A percentile compares a stretch with the other conserved stretches of the same genome.
Conservation (phyloP, 2,888 invertebrate species). For the Hirtodrosophila histrioides region DNA sequence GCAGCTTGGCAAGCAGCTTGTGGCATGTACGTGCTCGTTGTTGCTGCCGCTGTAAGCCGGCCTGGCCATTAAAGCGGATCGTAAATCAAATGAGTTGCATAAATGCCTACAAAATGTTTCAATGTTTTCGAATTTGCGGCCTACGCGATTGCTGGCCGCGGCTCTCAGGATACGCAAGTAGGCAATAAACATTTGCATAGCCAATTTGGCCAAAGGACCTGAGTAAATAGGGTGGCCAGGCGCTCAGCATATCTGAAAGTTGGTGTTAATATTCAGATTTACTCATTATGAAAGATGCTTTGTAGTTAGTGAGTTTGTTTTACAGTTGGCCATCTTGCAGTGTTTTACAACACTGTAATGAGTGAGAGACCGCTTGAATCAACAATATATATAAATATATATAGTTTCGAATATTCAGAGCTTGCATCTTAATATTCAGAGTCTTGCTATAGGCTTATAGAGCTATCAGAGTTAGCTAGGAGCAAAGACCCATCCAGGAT, state of each 20-base stretch:
- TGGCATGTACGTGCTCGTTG: constrained; percentile 77
- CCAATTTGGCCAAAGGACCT: constrained; percentile 28
- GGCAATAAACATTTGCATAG: constrained; percentile 59
- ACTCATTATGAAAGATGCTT: constrained; percentile 25
- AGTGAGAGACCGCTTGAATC: too few relatives aligned
- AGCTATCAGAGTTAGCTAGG: too few relatives aligned
- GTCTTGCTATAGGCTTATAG: too few relatives aligned
- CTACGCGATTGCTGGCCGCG: constrained; percentile 17
- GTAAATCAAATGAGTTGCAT: constrained; percentile 78
- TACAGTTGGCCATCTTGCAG: too few relatives aligned
- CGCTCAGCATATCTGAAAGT: not conserved
- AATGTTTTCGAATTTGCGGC: constrained; percentile 71
- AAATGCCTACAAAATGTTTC: constrained; percentile 75
- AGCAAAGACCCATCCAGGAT: too few relatives aligned
- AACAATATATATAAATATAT: too few relatives aligned
- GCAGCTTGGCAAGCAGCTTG: constrained; percentile 72
- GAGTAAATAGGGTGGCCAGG: not conserved
- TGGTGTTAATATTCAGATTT: constrained; percentile 29
- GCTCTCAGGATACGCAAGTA: constrained; percentile 24
- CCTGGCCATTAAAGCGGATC: constrained; percentile 64
- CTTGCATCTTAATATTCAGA: too few relatives aligned
- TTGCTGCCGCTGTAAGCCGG: constrained; percentile 47
- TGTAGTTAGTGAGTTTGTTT: constrained; percentile 1
- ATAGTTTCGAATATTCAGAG: too few relatives aligned
- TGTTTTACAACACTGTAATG: constrained; percentile 11